phyloP scores from a whole-genome alignment of 2,888 invertebrate genomes.

The Hirtodrosophila histrioides region DNA sequence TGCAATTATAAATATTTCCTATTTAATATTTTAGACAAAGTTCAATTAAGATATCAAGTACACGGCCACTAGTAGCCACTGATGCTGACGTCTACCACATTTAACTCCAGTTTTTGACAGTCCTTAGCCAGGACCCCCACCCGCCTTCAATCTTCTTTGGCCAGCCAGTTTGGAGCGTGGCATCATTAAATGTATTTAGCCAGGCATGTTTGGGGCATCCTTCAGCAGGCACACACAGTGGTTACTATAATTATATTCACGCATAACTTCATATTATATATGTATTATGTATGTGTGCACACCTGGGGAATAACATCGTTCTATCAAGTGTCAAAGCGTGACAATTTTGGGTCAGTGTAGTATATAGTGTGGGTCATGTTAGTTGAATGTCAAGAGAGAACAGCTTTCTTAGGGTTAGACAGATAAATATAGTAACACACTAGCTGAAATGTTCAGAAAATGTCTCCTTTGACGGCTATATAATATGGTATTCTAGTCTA shows the following conservation, averaged over 20 bases:
- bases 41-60: slow-evolving; percentile 46
- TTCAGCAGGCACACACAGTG: not conserved
- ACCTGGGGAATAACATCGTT: too few relatives aligned
- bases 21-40: slow-evolving; percentile 25
- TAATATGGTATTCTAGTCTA: too few relatives aligned
- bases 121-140: not conserved
- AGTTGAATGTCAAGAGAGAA: too few relatives aligned
- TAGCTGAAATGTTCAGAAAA: too few relatives aligned
- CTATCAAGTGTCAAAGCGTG: too few relatives aligned
- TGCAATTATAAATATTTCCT: slow-evolving; percentile 15
- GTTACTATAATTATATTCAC: slow-evolving; percentile 7
- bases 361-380: too few relatives aligned
- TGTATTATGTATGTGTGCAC: too few relatives aligned
- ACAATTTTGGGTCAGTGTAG: too few relatives aligned
- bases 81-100: slow-evolving; percentile 21
- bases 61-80: slow-evolving; percentile 13
- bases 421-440: too few relatives aligned
- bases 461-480: too few relatives aligned
- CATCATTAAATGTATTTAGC: slow-evolving; percentile 49
- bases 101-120: slow-evolving; percentile 21
- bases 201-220: slow-evolving; percentile 21
- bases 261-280: too few relatives aligned
- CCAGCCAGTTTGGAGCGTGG: not conserved
- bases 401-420: too few relatives aligned
- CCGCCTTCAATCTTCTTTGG: not conserved